Conservation (phyloP, 2,888 invertebrate genomes). For the Campaea margaritaria region DNA sequence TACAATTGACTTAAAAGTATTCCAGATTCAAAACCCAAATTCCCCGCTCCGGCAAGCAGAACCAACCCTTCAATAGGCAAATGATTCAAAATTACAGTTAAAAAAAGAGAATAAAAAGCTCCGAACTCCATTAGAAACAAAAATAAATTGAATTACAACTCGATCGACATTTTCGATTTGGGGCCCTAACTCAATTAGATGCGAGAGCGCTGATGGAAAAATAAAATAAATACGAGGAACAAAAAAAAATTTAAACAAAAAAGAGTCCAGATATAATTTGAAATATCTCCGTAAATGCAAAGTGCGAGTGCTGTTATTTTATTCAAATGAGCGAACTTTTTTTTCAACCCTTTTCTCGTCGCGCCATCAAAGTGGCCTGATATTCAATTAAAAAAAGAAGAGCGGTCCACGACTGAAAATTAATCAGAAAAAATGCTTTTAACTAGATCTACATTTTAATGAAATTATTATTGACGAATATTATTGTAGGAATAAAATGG, state of each 20-base stretch:
- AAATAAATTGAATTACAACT: slow-evolving; percentile 85
- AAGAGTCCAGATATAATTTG: slow-evolving; percentile 85
- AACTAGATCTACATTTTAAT: slow-evolving; percentile 86
- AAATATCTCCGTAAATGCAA: slow-evolving; percentile 86
- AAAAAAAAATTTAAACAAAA: slow-evolving; percentile 82
- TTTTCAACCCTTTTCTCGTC: slow-evolving; percentile 82
- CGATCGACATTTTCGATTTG: slow-evolving; percentile 85
- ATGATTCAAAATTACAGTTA: slow-evolving; percentile 78
- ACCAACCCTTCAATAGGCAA: slow-evolving; percentile 68
- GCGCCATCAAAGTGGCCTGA: slow-evolving; percentile 85
- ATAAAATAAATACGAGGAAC: slow-evolving; percentile 84
- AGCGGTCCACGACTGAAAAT: slow-evolving; percentile 83
- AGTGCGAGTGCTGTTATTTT: slow-evolving; percentile 86
- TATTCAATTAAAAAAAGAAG: slow-evolving; percentile 86
- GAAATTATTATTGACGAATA: slow-evolving; percentile 85
- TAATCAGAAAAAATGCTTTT: slow-evolving; percentile 86
- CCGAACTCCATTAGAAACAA: slow-evolving; percentile 84
- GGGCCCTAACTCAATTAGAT: slow-evolving; percentile 84
- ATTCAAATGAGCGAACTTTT: slow-evolving; percentile 85
- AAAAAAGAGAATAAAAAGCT: slow-evolving; percentile 72
- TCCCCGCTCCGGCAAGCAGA: slow-evolving; percentile 56
- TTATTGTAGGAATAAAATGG: slow-evolving; percentile 72
- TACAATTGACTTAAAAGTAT: slow-evolving; percentile 43
- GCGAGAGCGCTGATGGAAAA: slow-evolving; percentile 83
- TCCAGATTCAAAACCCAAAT: slow-evolving; percentile 48